A percentile compares a stretch with the other conserved stretches of the same genome.
phyloP scores from a whole-genome alignment of 2,113 vertebrate species.

The Ammodytes dubius region DNA sequence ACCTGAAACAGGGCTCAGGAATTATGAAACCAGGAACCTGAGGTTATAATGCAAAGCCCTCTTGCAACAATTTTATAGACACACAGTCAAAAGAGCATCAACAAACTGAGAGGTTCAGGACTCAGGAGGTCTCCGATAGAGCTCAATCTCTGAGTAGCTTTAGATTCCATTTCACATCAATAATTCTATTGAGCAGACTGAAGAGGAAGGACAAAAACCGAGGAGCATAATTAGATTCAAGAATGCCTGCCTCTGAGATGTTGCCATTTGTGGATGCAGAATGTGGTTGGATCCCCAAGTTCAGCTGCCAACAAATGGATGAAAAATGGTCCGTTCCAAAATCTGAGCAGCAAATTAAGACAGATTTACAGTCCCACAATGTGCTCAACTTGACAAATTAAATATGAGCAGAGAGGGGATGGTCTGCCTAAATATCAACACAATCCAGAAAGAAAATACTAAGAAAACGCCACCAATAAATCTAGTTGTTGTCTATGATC shows the following conservation, averaged over 20 bases:
- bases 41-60: background rate
- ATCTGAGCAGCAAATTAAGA: slow-evolving; percentile 43
- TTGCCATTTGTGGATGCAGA: slow-evolving; percentile 17
- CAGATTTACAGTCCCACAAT: slow-evolving; percentile 28
- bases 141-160: background rate
- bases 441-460: slow-evolving; percentile 16
- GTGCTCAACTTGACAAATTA: slow-evolving; percentile 32
- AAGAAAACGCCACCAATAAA: slow-evolving; percentile 31
- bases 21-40: background rate
- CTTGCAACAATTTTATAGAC: background rate
- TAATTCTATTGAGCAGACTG: background rate
- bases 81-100: background rate
- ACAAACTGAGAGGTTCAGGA: background rate
- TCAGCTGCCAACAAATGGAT: slow-evolving; percentile 38
- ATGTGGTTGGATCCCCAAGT: slow-evolving; percentile 21
- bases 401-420: slow-evolving; percentile 10
- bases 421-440: slow-evolving; percentile 8
- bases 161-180: slow-evolving; percentile 2
- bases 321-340: slow-evolving; percentile 30
- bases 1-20: no score
- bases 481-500: slow-evolving; percentile 15
- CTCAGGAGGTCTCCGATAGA: background rate
- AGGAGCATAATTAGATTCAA: slow-evolving; percentile 14
- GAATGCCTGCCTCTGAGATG: slow-evolving; percentile 12
- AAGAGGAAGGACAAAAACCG: slow-evolving; percentile 1